phyloP scores from a whole-genome alignment of 2,888 invertebrate genomes.

The Zygogramma bicolorata region DNA sequence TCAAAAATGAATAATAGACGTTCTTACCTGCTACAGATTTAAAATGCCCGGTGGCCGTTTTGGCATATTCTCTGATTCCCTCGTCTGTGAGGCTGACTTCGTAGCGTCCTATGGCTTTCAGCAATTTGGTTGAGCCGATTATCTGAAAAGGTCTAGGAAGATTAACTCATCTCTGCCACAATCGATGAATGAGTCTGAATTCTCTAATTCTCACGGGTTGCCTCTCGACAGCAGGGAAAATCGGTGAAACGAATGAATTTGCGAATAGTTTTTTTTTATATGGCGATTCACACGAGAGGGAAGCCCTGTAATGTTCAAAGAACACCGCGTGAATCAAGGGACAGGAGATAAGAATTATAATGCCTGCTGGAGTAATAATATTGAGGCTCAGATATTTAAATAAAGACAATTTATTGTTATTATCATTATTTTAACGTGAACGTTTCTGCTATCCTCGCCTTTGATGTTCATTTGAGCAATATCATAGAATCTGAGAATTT shows the following conservation, averaged over 20 bases:
- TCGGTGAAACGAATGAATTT: conserved; percentile 6
- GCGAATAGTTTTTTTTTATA: no score
- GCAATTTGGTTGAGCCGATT: conserved; percentile 58
- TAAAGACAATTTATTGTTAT: no score
- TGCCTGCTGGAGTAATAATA: no score
- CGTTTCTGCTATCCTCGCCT: no score
- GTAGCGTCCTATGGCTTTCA: conserved; percentile 56
- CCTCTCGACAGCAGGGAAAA: not conserved
- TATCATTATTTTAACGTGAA: no score
- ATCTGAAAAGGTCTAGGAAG: conserved; percentile 52
- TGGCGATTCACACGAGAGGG: no score
- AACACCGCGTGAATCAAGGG: no score
- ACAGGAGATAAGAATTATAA: no score
- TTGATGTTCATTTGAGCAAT: no score
- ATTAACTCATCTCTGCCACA: conserved; percentile 1
- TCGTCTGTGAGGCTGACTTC: conserved; percentile 57
- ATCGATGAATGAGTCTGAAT: not conserved
- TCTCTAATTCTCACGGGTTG: not conserved
- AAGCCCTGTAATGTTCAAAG: no score
- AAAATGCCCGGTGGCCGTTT: conserved; percentile 69
- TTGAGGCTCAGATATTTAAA: no score
- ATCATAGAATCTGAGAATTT: no score
- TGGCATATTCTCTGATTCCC: conserved; percentile 68
- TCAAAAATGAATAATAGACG: not conserved
- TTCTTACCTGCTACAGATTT: conserved; percentile 69